Conservation (phyloP, 2,797 vertebrate species). For the Pangasius krempfi region DNA sequence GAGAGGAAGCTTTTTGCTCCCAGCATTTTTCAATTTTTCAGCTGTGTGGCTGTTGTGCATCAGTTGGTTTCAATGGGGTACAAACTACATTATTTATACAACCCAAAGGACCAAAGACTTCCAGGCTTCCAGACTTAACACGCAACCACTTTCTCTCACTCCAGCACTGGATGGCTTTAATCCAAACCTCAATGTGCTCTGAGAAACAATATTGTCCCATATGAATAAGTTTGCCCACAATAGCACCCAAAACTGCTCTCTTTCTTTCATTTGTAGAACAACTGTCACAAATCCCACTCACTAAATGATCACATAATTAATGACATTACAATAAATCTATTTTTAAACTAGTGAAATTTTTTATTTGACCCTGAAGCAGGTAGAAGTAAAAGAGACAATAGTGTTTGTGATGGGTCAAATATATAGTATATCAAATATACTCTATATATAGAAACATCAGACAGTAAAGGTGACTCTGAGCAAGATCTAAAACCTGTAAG, state of each 20-base stretch:
- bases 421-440: no score
- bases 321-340: background rate
- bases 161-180: background rate
- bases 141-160: slow-evolving; percentile 28
- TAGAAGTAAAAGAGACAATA: background rate
- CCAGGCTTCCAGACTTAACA: slow-evolving; percentile 34
- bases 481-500: slow-evolving; percentile 38
- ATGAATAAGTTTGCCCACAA: background rate
- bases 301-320: background rate
- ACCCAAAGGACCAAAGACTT: slow-evolving; percentile 41
- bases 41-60: slow-evolving; percentile 41
- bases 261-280: background rate
- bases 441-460: no score
- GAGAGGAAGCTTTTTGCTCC: slow-evolving; percentile 35
- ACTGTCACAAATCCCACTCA: background rate
- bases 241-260: background rate
- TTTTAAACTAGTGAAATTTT: background rate
- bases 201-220: background rate
- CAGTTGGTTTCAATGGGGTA: slow-evolving; percentile 44
- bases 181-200: slow-evolving; percentile 3
- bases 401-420: background rate
- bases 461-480: slow-evolving; percentile 52
- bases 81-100: slow-evolving; percentile 45
- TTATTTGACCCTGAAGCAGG: background rate
- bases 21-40: slow-evolving; percentile 48